These are phyloP conservation scores for Muntiacus muntjak DNA, from an alignment of 2,113 vertebrate species.

Conservation along the genomic window DNA sequence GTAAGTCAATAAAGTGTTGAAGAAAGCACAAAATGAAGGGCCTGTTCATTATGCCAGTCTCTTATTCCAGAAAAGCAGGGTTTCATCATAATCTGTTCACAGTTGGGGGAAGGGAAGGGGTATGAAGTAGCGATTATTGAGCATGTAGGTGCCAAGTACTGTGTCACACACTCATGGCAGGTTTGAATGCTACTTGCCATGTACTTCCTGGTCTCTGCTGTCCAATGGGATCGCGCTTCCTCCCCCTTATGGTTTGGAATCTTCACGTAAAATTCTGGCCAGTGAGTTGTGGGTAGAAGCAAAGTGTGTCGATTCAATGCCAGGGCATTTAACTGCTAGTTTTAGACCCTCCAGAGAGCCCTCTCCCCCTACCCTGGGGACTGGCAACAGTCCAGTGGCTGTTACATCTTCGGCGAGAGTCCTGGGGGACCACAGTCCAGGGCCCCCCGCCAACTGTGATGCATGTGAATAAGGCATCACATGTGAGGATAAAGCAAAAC, in stretches of 20 bases:
- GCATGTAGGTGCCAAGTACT: background rate
- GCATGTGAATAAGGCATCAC: background rate
- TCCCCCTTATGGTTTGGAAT: background rate
- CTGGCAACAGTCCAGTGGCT: background rate
- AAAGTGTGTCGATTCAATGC: background rate
- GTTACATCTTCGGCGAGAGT: background rate
- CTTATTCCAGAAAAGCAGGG: background rate
- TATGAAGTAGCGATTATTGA: background rate
- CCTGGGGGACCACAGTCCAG: background rate
- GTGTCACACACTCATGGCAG: background rate
- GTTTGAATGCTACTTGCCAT: background rate
- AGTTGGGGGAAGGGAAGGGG: background rate
- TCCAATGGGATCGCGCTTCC: background rate
- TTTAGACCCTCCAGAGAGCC: background rate
- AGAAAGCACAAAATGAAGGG: background rate
- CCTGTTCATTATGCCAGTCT: background rate
- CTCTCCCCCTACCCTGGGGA: background rate
- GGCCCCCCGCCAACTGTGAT: background rate
- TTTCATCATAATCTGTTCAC: background rate
- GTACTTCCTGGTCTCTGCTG: background rate
- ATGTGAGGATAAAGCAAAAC: background rate
- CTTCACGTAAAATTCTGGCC: background rate
- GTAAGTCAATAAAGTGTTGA: background rate
- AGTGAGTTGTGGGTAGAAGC: background rate
- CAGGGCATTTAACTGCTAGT: background rate